Evolutionary conservation across 2,888 invertebrate species (phyloP).

Genomic region (Zeuzera pyrina): DNA sequence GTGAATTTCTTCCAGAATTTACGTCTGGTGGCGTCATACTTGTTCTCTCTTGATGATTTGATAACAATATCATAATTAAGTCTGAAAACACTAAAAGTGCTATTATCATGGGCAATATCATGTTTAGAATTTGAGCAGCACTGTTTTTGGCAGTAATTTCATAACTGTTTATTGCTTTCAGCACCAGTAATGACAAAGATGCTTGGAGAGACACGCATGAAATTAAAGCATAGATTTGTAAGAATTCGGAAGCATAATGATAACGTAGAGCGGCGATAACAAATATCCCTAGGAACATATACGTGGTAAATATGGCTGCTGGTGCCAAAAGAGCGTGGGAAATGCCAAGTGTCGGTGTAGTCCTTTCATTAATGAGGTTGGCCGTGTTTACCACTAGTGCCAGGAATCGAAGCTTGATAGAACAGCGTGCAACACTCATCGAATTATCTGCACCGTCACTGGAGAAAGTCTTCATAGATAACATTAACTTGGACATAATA

Average conservation of each 20-base stretch:
- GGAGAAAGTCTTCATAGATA: slow-evolving; percentile 26
- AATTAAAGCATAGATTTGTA: slow-evolving; percentile 39
- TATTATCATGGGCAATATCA: slow-evolving; percentile 42
- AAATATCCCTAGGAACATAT: slow-evolving; percentile 33
- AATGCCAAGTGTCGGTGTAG: slow-evolving; percentile 30
- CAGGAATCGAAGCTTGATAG: slow-evolving; percentile 36
- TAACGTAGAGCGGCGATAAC: slow-evolving; percentile 22
- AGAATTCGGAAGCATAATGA: slow-evolving; percentile 30
- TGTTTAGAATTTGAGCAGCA: slow-evolving; percentile 34
- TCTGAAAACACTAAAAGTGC: slow-evolving; percentile 38
- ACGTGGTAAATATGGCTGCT: slow-evolving; percentile 36
- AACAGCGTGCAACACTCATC: slow-evolving; percentile 34
- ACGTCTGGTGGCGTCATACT: slow-evolving; percentile 12
- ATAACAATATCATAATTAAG: slow-evolving; percentile 33
- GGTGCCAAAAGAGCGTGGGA: slow-evolving; percentile 42
- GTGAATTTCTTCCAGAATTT: no score
- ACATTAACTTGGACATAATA: no score
- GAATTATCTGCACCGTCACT: slow-evolving; percentile 18
- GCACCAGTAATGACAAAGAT: slow-evolving; percentile 29
- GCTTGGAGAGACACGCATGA: slow-evolving; percentile 31
- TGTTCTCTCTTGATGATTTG: slow-evolving; percentile 28
- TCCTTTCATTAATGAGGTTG: slow-evolving; percentile 43
- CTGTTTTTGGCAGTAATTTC: slow-evolving; percentile 12
- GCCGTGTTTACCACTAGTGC: slow-evolving; percentile 42
- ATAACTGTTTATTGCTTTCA: slow-evolving; percentile 23